Evolutionary conservation across 2,888 invertebrate species (phyloP).

Genomic region (Andrena marginata): DNA sequence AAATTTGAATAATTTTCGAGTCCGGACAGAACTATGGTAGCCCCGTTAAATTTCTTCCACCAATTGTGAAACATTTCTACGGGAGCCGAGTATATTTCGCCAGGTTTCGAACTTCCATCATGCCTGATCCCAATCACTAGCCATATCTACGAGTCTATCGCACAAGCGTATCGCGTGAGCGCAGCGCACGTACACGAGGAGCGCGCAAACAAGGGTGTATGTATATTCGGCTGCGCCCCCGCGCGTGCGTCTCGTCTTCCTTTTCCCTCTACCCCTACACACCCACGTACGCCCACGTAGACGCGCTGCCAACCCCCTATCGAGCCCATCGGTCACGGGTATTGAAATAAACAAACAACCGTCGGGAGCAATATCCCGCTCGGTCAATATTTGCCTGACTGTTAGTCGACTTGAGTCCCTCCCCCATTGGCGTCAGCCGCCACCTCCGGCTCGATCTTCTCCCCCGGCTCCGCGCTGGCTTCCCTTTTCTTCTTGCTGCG

Average conservation of each 20-base stretch:
- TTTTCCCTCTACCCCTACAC: constrained; percentile 8
- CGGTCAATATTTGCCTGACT: constrained; percentile 84
- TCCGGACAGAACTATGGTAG: too few species aligned
- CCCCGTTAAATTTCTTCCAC: too few species aligned
- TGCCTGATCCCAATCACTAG: neutral
- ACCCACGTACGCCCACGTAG: constrained; percentile 40
- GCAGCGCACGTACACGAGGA: neutral
- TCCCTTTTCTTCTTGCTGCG: constrained; percentile 38
- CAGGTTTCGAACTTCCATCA: neutral
- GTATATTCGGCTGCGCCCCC: constrained; percentile 1
- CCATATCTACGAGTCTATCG: neutral
- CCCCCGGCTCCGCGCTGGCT: constrained; percentile 21
- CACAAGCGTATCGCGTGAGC: neutral
- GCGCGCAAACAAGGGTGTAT: neutral
- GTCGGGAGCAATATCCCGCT: constrained; percentile 85
- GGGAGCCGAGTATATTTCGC: too few species aligned
- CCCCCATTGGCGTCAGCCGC: constrained; percentile 53
- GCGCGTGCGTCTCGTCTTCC: constrained; percentile 37
- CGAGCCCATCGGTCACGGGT: constrained; percentile 81
- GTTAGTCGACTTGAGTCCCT: constrained; percentile 82
- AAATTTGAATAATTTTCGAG: too few species aligned
- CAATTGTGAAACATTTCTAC: too few species aligned
- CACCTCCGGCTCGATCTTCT: constrained; percentile 53
- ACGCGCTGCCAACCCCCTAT: constrained; percentile 60
- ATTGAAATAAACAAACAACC: constrained; percentile 85